phyloP scores from a whole-genome alignment of 2,888 invertebrate species.

The Meteorus cinctellus region DNA sequence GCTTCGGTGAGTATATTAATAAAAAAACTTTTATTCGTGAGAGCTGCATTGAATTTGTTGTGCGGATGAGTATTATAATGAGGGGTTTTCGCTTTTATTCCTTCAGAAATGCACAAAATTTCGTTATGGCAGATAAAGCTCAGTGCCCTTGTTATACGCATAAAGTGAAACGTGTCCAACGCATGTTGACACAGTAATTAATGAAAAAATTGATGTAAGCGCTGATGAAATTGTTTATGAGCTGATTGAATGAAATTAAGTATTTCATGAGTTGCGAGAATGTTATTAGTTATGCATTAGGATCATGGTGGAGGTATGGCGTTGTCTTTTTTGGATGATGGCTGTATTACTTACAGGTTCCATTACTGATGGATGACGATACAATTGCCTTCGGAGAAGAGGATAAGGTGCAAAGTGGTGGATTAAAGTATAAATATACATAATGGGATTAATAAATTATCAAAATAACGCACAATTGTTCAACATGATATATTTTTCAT shows the following conservation, averaged over 20 bases:
- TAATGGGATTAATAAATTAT: constrained; percentile 44
- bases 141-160: neutral
- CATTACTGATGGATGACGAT: constrained; percentile 87
- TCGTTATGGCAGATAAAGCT: neutral
- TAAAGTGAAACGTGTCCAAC: constrained; percentile 27
- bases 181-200: neutral
- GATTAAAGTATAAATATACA: constrained; percentile 66
- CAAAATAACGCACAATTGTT: neutral
- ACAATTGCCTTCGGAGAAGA: constrained; percentile 91
- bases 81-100: neutral
- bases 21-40: too few relatives aligned
- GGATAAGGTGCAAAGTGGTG: constrained; percentile 76
- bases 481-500: constrained; percentile 53
- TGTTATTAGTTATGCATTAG: neutral
- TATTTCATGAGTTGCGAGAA: neutral
- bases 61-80: neutral
- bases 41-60: neutral
- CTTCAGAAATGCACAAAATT: neutral
- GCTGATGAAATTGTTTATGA: neutral
- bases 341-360: constrained; percentile 79
- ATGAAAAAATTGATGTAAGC: neutral
- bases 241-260: neutral
- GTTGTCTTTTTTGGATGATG: constrained; percentile 53
- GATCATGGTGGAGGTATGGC: constrained; percentile 14
- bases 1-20: constrained; percentile 67